Base-by-base conservation (phyloP, 2,797 vertebrate species). In the Sebastes goodei region DNA sequence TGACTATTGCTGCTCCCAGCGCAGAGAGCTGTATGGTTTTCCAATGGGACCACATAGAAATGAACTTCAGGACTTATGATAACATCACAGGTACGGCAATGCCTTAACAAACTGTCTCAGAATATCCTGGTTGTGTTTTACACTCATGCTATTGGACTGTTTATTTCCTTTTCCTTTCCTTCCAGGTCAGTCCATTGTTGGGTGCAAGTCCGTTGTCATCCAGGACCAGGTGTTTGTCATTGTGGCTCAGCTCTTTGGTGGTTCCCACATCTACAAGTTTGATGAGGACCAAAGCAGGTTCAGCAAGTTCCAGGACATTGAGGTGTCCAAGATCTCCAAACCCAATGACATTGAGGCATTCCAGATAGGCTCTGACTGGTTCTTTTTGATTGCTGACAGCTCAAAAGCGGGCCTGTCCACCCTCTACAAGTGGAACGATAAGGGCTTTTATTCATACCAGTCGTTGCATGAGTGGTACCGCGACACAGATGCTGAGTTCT, bases 21-120 rank as follows among this genome's bases (percentile, higher is more conserved):
- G 94, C 96, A 88, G 98, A 99, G 94, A 99, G 97, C 94, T 99
- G 99, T 86, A 97, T 99, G 97, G 96, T 99, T 70, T 93, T 98
- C 77, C 97, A 99, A 75, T 99, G 99, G 99, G 98, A 99, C 92
- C 98, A 99, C 94, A 99, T 99, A 52, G 99, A 99, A 87, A 99
- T 98, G 97, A 98, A 99, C 87, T 99, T 99, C 95, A 97, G 99
- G 93, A 99, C 96, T 74, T 99, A 98, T 0, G 98, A 99, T 94
- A 99, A 99, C 71, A 99, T 99, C 86, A 99, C 99, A 95, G 99
- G 98, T 99, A 94, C 5, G 52, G 4, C 17, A 23, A 4, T 14
- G 4, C 33, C 20, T 63, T 2, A 8, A 53, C 5, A 61, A 64
- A 56, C 23, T 10, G 4, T 49, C 29, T 74, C 30, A 71, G 20